Base-by-base conservation (phyloP, 2,113 vertebrate genomes). In the Speoplatyrhinus poulsoni region DNA sequence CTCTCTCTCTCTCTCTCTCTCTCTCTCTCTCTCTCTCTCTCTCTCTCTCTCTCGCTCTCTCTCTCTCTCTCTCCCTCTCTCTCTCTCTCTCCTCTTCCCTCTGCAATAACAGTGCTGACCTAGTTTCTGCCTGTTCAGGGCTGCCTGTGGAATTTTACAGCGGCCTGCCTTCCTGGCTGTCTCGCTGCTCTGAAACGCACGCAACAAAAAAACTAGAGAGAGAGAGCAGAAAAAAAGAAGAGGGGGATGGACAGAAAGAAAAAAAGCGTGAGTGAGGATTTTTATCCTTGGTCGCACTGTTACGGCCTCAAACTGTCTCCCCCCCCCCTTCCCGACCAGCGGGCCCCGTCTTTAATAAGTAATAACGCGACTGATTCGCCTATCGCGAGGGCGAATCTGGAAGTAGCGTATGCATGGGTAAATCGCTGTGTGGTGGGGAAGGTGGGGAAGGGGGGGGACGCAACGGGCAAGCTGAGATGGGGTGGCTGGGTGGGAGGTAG, bases 71-170 rank as follows among this genome's bases (percentile, higher is more conserved):
- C 70, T 53, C 80, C 76, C 84, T 77, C 84, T 72, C 82, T 74
- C 77, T 76, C 88, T 85, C 87, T 84, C 88, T 83, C 87, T 87
- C 83, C 87, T 92, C 86, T 91, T 87, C 85, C 86, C 92, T 91
- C 92, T 94, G 92, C 92, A 94, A 94, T 92, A 94, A 94, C 93
- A 94, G 92, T 90, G 92, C 92, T 94, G 93, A 94, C 93, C 93
- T 94, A 94, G 91, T 93, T 94, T 93, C 92, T 92, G 88, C 91
- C 90, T 92, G 91, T 93, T 93, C 90, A 90, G 92, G 90, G 91
- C 93, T 92, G 92, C 92, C 91, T 93, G 92, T 94, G 93, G 93
- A 94, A 94, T 94, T 94, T 94, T 94, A 94, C 93, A 93, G 93
- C 89, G 90, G 91, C 92, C 92, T 92, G 93, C 90, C 90, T 92